Evolutionary conservation across 1,140 invertebrate species (phyloP).

Genomic region (Pseudoatta argentina): DNA sequence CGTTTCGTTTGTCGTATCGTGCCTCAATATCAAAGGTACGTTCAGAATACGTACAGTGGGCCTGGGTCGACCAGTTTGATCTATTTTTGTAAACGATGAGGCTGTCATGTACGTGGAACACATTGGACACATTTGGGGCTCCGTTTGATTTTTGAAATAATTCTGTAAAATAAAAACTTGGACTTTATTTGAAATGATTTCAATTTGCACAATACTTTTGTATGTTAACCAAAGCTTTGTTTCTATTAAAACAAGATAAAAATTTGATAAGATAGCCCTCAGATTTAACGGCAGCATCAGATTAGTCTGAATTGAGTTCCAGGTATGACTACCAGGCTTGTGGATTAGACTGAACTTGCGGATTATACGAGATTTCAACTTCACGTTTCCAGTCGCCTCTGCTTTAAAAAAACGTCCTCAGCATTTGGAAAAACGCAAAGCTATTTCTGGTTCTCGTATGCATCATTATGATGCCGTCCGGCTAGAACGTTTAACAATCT

Average conservation of each 20-base stretch:
- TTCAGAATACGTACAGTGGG: constrained; percentile 86
- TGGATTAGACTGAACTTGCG: constrained; percentile 85
- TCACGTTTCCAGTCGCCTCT: constrained; percentile 78
- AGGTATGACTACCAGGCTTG: constrained; percentile 76
- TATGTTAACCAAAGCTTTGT: neutral
- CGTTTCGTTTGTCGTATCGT: constrained; percentile 86
- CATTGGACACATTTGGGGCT: constrained; percentile 79
- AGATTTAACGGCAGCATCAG: constrained; percentile 82
- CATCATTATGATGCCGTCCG: constrained; percentile 82
- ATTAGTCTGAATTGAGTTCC: constrained; percentile 87
- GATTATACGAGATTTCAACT: constrained; percentile 84
- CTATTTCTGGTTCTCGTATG: constrained; percentile 85
- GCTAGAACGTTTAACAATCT: constrained; percentile 83
- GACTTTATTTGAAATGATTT: constrained; percentile 28
- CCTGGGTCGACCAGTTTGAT: constrained; percentile 80
- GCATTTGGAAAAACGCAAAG: constrained; percentile 77
- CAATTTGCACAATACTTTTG: neutral
- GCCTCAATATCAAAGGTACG: constrained; percentile 87
- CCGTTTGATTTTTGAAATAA: constrained; percentile 82
- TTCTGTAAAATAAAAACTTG: constrained; percentile 79
- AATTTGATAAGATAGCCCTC: constrained; percentile 75
- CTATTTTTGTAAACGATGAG: constrained; percentile 81
- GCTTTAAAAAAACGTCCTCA: constrained; percentile 79
- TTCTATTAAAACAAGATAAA: neutral
- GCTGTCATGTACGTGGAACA: constrained; percentile 77